Base-by-base conservation (phyloP, 2,888 invertebrate genomes). In the Lordiphosa andalusiaca region DNA sequence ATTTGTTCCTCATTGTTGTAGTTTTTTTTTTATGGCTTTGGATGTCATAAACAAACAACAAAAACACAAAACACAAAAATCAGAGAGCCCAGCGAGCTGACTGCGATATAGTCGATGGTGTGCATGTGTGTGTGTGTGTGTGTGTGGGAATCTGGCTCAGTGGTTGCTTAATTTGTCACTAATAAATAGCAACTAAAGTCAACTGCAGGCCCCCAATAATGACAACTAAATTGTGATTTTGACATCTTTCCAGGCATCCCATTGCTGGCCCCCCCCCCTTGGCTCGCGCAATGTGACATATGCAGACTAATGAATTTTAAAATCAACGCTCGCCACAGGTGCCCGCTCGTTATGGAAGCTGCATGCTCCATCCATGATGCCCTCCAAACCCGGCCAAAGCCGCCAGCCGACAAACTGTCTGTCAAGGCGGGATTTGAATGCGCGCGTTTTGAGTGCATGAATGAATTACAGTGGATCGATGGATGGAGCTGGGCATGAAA, bases 241-340 rank as follows among this genome's bases (percentile, higher is more conserved):
- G 58, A 56, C 56, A 57, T 51, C 36, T 37, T 54, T 37, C 76
- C 74, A 71, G 69, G 71, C 67, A 69, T 12, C 12, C 12, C n/a
- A 51, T 62, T 60, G 52, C 64, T 70, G n/a, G n/a, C n/a, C n/a
- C 70, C 72, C 70, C 71, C 44, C 39, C 21, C 58, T 59, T 44
- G 49, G 48, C 46, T 63, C 74, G 23, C 47, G 44, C 42, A 40
- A 74, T 85, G 77, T 87, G 87, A 87, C 87, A 87, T 78, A 85
- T 84, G 85, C 86, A 84, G 87, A 80, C 87, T 87, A 86, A 86
- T 86, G 86, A 86, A 86, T 87, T 86, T 86, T 86, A 87, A 86
- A 87, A 87, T 87, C 83, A 86, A 74, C 78, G 69, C 71, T 85
- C 81, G 68, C 81, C 81, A 76, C 81, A 81, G 85, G 81, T 84